Conservation (phyloP, 2,113 vertebrate species). For the Chelonoidis abingdonii region DNA sequence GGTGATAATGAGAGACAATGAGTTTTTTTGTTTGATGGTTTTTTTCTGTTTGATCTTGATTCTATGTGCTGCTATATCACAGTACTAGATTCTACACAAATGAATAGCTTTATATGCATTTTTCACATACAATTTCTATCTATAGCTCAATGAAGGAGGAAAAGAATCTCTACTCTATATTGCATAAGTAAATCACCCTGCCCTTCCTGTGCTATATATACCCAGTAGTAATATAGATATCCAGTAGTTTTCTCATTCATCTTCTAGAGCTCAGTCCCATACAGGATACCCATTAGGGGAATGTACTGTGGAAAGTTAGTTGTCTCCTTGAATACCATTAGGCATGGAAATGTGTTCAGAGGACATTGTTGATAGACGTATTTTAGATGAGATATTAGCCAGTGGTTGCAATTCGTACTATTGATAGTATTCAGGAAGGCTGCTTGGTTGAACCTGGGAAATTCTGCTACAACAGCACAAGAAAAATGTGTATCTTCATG, state of each 20-base stretch:
- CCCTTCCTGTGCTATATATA: not conserved
- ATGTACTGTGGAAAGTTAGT: not conserved
- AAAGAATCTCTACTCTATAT: not conserved
- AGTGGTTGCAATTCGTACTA: accelerated
- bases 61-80: not conserved
- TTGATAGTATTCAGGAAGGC: not conserved
- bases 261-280: not conserved
- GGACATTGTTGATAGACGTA: not conserved
- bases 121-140: not conserved
- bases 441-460: not conserved
- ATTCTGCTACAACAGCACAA: not conserved
- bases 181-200: not conserved
- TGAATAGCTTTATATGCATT: not conserved
- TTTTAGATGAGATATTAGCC: not conserved
- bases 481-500: not conserved
- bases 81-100: not conserved
- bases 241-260: not conserved
- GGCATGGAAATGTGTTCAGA: not conserved
- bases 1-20: constrained; percentile 62
- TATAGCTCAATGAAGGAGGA: not conserved
- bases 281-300: not conserved
- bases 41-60: constrained; percentile 63
- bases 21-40: constrained; percentile 49
- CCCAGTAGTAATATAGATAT: not conserved
- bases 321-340: not conserved